These are phyloP conservation scores for Phenganax subtilis DNA, from an alignment of 92 coral and sea anemone genomes.

Conservation along the genomic window DNA sequence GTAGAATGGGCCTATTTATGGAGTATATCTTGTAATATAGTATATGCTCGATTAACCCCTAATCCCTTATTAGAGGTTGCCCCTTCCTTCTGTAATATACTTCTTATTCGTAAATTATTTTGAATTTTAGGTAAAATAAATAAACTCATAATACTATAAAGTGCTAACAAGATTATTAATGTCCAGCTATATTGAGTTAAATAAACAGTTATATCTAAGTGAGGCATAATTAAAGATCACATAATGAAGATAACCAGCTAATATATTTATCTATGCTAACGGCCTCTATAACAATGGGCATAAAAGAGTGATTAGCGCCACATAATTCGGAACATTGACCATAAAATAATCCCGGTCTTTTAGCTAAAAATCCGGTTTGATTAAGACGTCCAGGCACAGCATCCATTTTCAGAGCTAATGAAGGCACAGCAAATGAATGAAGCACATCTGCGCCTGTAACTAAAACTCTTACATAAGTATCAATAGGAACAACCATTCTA, in stretches of 20 bases:
- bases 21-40: conserved; percentile 46
- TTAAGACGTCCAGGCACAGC: conserved; percentile 81
- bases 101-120: conserved; percentile 44
- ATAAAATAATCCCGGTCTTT: conserved; percentile 76
- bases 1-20: conserved; percentile 34
- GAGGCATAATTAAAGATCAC: conserved; percentile 58
- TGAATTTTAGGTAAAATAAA: conserved; percentile 44
- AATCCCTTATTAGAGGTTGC: conserved; percentile 41
- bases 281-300: conserved; percentile 71
- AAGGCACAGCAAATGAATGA: conserved; percentile 76
- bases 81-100: conserved; percentile 43
- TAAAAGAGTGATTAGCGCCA: conserved; percentile 78
- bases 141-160: conserved; percentile 52
- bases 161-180: conserved; percentile 58
- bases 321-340: conserved; percentile 86
- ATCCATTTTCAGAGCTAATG: conserved; percentile 72
- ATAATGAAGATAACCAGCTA: conserved; percentile 42
- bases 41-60: conserved; percentile 32
- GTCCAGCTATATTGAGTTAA: conserved; percentile 79
- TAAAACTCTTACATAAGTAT: conserved; percentile 63
- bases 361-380: conserved; percentile 62
- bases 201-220: conserved; percentile 65
- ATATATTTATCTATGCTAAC: conserved; percentile 45
- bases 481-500: conserved; percentile 58
- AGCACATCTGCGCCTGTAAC: conserved; percentile 79